These are phyloP conservation scores for Lysandra bellargus DNA, from an alignment of 2,888 invertebrate genomes.

Conservation along the genomic window DNA sequence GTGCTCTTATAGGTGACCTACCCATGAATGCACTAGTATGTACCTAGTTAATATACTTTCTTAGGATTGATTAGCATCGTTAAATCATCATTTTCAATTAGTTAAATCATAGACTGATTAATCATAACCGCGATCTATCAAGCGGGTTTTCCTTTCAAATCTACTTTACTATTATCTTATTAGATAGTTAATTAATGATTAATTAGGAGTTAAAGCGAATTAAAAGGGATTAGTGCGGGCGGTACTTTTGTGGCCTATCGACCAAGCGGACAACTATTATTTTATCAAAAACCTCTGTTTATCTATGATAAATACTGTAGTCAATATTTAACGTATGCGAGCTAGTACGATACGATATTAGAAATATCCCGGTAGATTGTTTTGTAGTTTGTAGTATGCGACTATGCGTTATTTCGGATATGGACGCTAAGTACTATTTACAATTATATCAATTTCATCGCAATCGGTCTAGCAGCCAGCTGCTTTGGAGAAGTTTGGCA, in stretches of 20 bases:
- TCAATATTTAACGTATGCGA: neutral
- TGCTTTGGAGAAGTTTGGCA: no score
- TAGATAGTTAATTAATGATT: conserved; percentile 4
- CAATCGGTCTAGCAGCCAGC: no score
- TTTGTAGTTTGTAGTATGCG: no score
- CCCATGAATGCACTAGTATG: no score
- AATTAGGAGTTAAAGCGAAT: conserved; percentile 13
- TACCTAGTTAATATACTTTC: no score
- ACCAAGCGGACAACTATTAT: neutral
- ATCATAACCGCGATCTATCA: neutral
- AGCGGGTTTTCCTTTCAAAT: neutral
- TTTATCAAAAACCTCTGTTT: conserved; percentile 1
- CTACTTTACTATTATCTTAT: conserved; percentile 8
- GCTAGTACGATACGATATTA: neutral
- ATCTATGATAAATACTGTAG: neutral
- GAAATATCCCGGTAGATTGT: no score
- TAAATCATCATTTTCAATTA: no score
- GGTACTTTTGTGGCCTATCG: conserved; percentile 23
- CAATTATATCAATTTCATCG: no score
- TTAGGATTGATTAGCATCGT: no score
- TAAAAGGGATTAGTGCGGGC: conserved; percentile 25
- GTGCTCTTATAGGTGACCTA: no score
- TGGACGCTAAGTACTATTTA: no score
- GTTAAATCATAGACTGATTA: neutral
- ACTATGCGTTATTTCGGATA: no score